phyloP scores from a whole-genome alignment of 2,888 invertebrate genomes.

The Blastobasis lacticolella region DNA sequence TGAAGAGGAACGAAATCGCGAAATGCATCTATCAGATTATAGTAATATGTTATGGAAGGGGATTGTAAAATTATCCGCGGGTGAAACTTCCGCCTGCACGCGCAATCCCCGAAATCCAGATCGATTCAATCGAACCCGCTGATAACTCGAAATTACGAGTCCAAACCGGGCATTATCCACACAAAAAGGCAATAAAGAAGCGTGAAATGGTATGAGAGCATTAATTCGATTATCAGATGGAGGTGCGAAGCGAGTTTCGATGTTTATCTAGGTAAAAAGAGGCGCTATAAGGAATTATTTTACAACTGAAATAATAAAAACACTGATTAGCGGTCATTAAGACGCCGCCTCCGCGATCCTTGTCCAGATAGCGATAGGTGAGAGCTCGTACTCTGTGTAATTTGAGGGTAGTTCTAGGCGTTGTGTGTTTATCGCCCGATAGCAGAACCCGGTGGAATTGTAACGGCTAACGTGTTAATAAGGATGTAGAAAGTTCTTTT shows the following conservation, averaged over 20 bases:
- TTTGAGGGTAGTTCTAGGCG: conserved; percentile 31
- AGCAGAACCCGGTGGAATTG: conserved; percentile 7
- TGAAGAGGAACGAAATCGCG: too few species aligned
- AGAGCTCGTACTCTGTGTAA: conserved; percentile 52
- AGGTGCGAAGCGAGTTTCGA: conserved; percentile 73
- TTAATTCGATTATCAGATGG: conserved; percentile 74
- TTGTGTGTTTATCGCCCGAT: conserved; percentile 40
- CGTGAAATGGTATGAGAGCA: conserved; percentile 70
- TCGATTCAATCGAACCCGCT: conserved; percentile 61
- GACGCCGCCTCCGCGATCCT: conserved; percentile 60
- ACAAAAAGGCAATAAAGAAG: conserved; percentile 68
- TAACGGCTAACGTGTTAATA: not conserved
- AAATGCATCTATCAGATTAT: too few species aligned
- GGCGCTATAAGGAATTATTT: conserved; percentile 70
- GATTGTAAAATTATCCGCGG: too few species aligned
- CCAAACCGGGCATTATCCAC: conserved; percentile 59
- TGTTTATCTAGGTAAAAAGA: conserved; percentile 74
- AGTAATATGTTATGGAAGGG: too few species aligned
- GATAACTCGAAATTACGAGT: conserved; percentile 67
- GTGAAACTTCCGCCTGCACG: too few species aligned
- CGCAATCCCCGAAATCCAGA: conserved; percentile 37
- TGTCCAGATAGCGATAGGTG: conserved; percentile 52
- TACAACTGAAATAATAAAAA: conserved; percentile 71
- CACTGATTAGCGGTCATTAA: conserved; percentile 72
- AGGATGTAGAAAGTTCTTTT: not conserved